These are phyloP conservation scores for Atherinomorus stipes DNA, from an alignment of 2,113 vertebrate species.

Conservation along the genomic window DNA sequence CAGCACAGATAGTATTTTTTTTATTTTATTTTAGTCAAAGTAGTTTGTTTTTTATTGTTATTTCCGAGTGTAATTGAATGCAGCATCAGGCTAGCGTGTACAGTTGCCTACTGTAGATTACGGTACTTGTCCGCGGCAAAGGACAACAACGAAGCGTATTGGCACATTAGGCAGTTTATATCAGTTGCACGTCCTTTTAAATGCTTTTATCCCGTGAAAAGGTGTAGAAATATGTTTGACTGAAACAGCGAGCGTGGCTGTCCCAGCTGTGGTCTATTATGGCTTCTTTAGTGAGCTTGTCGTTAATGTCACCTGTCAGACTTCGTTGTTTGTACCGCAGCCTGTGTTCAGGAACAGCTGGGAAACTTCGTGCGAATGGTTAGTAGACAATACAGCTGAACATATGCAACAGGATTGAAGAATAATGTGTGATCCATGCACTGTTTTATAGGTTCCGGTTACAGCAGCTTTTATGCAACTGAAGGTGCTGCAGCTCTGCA, in stretches of 20 bases:
- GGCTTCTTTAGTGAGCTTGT: slow-evolving; percentile 24
- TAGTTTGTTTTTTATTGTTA: too few relatives aligned
- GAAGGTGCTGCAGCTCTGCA: slow-evolving; percentile 24
- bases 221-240: background rate
- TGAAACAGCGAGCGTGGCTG: too few relatives aligned
- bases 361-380: slow-evolving; percentile 24
- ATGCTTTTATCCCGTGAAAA: background rate
- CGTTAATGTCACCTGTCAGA: slow-evolving; percentile 20
- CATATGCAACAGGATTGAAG: background rate
- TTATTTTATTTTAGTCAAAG: too few relatives aligned
- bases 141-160: too few relatives aligned
- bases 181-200: background rate
- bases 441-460: slow-evolving; percentile 26
- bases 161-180: background rate
- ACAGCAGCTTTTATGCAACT: slow-evolving; percentile 15
- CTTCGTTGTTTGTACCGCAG: slow-evolving; percentile 27
- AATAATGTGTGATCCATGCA: background rate
- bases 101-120: background rate
- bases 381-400: background rate
- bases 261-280: slow-evolving; percentile 6
- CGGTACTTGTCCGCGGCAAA: background rate
- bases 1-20: too few relatives aligned
- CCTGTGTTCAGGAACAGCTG: slow-evolving; percentile 19
- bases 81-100: background rate
- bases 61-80: background rate